Evolutionary conservation across 2,113 vertebrate genomes (phyloP).

Genomic region (Mastomys coucha): DNA sequence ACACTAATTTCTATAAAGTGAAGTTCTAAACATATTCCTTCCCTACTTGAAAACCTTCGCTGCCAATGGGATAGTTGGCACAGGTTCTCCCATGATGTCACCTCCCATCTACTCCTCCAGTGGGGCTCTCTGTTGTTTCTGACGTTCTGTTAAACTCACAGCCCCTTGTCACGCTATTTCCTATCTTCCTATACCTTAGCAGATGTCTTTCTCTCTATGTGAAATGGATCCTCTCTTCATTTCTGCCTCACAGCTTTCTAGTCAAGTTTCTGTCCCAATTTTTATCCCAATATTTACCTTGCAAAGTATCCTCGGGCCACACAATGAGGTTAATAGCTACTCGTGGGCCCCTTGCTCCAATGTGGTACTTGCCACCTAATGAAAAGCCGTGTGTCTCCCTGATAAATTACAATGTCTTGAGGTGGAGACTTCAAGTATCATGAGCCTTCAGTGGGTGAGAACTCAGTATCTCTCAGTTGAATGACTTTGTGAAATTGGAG

Average conservation of each 20-base stretch:
- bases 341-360: not conserved
- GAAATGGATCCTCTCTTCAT: constrained; percentile 40
- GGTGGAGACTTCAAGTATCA: not conserved
- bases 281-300: constrained; percentile 1
- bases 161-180: not conserved
- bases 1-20: constrained; percentile 45
- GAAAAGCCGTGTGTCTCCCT: not conserved
- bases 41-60: not conserved
- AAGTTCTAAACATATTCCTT: constrained; percentile 56
- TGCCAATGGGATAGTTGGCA: constrained; percentile 19
- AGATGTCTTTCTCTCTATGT: constrained; percentile 23
- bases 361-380: not conserved
- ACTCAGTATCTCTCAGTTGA: not conserved
- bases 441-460: not conserved
- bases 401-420: not conserved
- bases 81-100: not conserved
- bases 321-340: not conserved
- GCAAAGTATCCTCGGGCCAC: not conserved
- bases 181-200: not conserved
- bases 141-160: not conserved
- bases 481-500: not conserved
- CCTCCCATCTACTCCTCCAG: not conserved
- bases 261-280: not conserved
- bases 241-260: constrained; percentile 28
- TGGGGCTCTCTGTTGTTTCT: not conserved